A percentile compares a stretch with the other conserved stretches of the same genome.
phyloP scores from a whole-genome alignment of 2,888 invertebrate genomes.

The Agrotis segetum region DNA sequence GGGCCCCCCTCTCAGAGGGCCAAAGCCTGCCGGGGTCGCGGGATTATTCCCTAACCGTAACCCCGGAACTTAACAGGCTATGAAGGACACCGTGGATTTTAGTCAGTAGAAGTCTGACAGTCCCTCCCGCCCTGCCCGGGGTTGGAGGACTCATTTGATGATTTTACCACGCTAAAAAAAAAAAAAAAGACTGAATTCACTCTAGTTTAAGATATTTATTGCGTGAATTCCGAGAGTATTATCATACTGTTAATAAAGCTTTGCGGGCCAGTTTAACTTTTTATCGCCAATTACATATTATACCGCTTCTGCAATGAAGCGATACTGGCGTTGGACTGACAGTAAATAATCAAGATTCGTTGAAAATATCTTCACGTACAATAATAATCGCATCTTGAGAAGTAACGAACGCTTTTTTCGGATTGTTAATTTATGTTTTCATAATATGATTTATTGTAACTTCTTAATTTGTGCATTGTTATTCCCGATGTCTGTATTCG shows the following conservation, averaged over 20 bases:
- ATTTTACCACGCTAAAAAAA: no score
- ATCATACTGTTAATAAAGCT: slow-evolving; percentile 16
- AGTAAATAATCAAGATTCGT: slow-evolving; percentile 70
- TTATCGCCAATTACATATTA: slow-evolving; percentile 2
- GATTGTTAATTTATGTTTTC: slow-evolving; percentile 44
- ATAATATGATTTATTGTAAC: slow-evolving; percentile 58
- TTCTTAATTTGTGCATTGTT: slow-evolving; percentile 59
- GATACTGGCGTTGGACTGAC: slow-evolving; percentile 26
- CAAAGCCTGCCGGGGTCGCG: no score
- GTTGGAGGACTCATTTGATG: no score
- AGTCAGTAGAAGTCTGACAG: no score
- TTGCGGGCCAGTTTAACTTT: slow-evolving; percentile 17
- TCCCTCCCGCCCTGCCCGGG: no score
- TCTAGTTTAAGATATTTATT: background rate
- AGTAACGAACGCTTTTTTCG: slow-evolving; percentile 34
- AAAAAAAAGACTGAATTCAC: slow-evolving; percentile 20
- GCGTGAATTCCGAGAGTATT: slow-evolving; percentile 5
- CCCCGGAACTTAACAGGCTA: no score
- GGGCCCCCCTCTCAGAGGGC: no score
- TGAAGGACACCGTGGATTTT: no score
- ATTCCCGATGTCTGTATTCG: slow-evolving; percentile 11
- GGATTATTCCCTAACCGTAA: no score
- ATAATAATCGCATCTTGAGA: slow-evolving; percentile 13
- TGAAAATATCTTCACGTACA: slow-evolving; percentile 61
- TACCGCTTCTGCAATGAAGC: slow-evolving; percentile 14